Evolutionary conservation across 1,140 invertebrate species (phyloP).

Genomic region (Papilio helenus): DNA sequence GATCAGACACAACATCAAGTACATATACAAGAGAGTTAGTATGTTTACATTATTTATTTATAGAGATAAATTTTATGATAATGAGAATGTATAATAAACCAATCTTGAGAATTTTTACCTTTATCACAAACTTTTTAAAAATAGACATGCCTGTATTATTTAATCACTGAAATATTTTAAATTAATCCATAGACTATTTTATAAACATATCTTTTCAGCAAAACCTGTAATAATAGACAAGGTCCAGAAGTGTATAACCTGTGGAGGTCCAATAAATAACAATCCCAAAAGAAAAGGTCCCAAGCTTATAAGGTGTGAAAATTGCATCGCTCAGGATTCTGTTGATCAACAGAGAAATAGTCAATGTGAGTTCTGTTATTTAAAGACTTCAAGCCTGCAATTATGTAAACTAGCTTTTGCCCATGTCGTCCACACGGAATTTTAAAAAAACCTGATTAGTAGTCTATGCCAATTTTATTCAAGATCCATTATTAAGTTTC

Average conservation of each 20-base stretch:
- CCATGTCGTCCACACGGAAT: too few relatives aligned
- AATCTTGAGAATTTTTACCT: too few relatives aligned
- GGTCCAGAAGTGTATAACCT: conserved; percentile 83
- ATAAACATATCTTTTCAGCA: conserved; percentile 56
- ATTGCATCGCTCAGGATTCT: conserved; percentile 84
- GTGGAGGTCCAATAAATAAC: conserved; percentile 82
- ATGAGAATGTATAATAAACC: neutral
- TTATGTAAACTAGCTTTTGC: neutral
- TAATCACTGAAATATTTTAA: conserved; percentile 19
- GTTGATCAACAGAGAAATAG: conserved; percentile 73
- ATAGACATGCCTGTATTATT: neutral
- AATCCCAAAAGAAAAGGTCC: conserved; percentile 84
- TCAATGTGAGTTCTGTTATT: conserved; percentile 61
- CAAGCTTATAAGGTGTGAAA: conserved; percentile 84
- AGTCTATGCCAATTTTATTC: too few relatives aligned
- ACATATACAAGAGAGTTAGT: conserved; percentile 74
- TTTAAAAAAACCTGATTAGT: too few relatives aligned
- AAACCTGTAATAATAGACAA: conserved; percentile 77
- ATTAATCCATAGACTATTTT: neutral
- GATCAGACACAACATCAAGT: conserved; percentile 75
- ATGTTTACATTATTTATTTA: conserved; percentile 30
- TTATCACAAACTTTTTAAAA: neutral
- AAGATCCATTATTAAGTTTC: too few relatives aligned
- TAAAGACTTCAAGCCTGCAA: neutral
- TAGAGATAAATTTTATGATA: too few relatives aligned